Percentiles rank a stretch among this genome's conserved stretches.
Conservation (phyloP, 2,888 invertebrate species). For the Globia sparganii region DNA sequence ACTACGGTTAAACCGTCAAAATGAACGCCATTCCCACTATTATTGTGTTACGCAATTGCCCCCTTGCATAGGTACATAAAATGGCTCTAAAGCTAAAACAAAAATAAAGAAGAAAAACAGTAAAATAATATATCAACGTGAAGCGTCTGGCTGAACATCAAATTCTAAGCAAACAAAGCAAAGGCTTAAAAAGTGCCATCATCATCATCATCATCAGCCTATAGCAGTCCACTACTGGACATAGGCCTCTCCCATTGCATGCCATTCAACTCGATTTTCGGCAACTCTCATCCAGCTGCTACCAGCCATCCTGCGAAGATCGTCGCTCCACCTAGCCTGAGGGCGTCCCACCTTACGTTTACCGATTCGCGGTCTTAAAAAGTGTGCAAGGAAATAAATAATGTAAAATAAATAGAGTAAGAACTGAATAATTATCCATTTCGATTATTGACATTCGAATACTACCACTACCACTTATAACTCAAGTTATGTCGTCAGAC, state of each 20-base stretch:
- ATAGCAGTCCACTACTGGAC: too few relatives aligned
- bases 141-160: not conserved
- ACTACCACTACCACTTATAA: slow-evolving; percentile 35
- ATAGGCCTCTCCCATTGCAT: too few relatives aligned
- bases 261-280: too few relatives aligned
- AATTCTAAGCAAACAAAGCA: not conserved
- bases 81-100: not conserved
- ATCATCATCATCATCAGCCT: too few relatives aligned
- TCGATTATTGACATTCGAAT: slow-evolving; percentile 37
- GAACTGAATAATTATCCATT: slow-evolving; percentile 34
- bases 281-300: too few relatives aligned
- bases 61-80: not conserved
- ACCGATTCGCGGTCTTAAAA: too few relatives aligned
- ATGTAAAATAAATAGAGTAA: not conserved
- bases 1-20: too few relatives aligned
- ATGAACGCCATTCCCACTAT: not conserved
- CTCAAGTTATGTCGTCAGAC: slow-evolving; percentile 24
- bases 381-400: slow-evolving; percentile 1
- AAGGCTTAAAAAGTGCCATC: not conserved
- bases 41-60: too few relatives aligned
- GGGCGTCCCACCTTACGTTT: too few relatives aligned
- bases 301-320: too few relatives aligned
- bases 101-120: not conserved
- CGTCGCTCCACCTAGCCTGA: too few relatives aligned
- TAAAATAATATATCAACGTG: not conserved